Conservation (phyloP, 92 coral and sea anemone species). For the Epizoanthus fatuus region DNA sequence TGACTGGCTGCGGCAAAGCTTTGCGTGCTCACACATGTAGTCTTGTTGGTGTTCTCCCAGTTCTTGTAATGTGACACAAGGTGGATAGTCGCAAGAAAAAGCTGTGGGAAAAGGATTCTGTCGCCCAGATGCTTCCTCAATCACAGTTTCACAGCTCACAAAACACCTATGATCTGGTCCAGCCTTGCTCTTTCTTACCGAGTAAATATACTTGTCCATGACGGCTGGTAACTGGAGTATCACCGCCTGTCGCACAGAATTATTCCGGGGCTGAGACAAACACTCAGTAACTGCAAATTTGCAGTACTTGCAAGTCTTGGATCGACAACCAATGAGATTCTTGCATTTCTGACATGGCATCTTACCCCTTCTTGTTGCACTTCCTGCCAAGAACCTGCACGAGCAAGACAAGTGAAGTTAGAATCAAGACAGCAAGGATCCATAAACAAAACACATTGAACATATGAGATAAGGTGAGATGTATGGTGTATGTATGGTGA, state of each 20-base stretch:
- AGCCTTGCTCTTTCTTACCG: constrained; percentile 83
- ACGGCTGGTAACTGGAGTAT: constrained; percentile 76
- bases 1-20: constrained; percentile 60
- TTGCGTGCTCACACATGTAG: constrained; percentile 93
- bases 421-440: neutral
- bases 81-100: constrained; percentile 86
- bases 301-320: constrained; percentile 95
- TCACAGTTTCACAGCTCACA: constrained; percentile 63
- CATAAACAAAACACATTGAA: too few relatives aligned
- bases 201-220: constrained; percentile 69
- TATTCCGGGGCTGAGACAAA: constrained; percentile 53
- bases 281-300: constrained; percentile 64
- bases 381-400: constrained; percentile 88
- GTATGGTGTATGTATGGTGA: too few relatives aligned
- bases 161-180: constrained; percentile 97
- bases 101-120: constrained; percentile 4
- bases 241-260: constrained; percentile 77
- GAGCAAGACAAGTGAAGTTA: neutral
- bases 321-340: constrained; percentile 93
- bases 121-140: constrained; percentile 24
- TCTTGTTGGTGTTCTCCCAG: constrained; percentile 55
- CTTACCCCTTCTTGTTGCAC: constrained; percentile 97
- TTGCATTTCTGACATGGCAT: constrained; percentile 94
- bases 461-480: too few relatives aligned
- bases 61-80: constrained; percentile 83